phyloP scores from a whole-genome alignment of 2,888 invertebrate species.

The Andrena hattorfiana region DNA sequence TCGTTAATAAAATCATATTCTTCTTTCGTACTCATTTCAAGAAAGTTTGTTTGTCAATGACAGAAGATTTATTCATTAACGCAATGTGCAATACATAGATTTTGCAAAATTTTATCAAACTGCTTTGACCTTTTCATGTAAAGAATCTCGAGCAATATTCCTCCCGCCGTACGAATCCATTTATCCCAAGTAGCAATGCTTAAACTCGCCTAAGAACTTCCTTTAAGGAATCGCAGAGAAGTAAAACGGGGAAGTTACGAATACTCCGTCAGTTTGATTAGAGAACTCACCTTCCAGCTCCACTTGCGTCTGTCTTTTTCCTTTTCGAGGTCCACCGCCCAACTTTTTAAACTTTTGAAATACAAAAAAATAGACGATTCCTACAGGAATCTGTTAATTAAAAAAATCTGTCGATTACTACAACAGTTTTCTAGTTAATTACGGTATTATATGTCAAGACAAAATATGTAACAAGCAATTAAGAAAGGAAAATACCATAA shows the following conservation, averaged over 20 bases:
- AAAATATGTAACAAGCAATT: too few relatives aligned
- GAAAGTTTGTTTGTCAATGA: too few relatives aligned
- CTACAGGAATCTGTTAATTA: neutral
- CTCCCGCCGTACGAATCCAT: slow-evolving; percentile 1
- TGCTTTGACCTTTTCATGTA: neutral
- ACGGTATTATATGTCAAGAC: too few relatives aligned
- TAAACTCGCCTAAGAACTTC: slow-evolving; percentile 1
- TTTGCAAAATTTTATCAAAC: neutral
- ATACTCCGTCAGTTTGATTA: neutral
- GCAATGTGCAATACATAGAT: neutral
- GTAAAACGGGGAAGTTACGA: neutral
- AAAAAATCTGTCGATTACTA: neutral
- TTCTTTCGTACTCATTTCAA: too few relatives aligned
- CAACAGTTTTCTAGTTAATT: neutral
- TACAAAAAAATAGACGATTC: neutral
- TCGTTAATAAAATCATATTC: too few relatives aligned
- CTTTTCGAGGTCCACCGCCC: neutral
- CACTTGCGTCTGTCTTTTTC: neutral
- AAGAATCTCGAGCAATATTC: neutral
- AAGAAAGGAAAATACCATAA: too few relatives aligned
- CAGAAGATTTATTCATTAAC: neutral
- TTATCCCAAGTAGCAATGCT: neutral
- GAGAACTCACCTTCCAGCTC: neutral
- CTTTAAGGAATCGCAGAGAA: neutral
- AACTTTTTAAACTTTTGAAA: neutral